phyloP scores from a whole-genome alignment of 2,888 invertebrate genomes.

The Scaptomyza caliginosa region DNA sequence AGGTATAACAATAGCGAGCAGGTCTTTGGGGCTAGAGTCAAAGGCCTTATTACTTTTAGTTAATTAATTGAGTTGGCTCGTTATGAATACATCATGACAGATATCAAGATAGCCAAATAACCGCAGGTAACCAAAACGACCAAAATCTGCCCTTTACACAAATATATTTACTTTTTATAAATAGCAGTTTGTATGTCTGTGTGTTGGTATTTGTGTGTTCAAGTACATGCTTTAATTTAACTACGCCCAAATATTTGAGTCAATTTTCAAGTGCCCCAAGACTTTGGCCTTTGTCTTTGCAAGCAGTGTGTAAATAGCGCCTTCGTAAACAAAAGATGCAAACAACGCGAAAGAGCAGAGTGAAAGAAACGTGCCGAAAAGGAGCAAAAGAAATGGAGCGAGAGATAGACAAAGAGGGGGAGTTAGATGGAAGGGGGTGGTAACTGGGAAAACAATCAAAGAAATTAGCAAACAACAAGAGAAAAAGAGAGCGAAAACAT shows the following conservation, averaged over 20 bases:
- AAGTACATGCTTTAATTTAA: conserved; percentile 60
- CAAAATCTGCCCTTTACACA: conserved; percentile 15
- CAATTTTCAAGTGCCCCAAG: conserved; percentile 74
- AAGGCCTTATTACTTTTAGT: conserved; percentile 59
- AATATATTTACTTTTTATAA: not conserved
- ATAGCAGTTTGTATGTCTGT: conserved; percentile 10
- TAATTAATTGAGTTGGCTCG: conserved; percentile 77
- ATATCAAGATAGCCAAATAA: conserved; percentile 59
- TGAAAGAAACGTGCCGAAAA: conserved; percentile 9
- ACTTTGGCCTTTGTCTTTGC: conserved; percentile 78
- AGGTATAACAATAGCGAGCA: conserved; percentile 29
- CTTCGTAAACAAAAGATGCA: conserved; percentile 66
- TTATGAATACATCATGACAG: conserved; percentile 72
- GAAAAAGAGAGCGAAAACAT: conserved; percentile 19
- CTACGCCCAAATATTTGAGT: conserved; percentile 75
- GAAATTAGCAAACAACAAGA: conserved; percentile 78
- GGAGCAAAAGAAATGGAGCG: not conserved
- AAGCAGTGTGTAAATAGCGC: conserved; percentile 71
- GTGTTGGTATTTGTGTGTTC: conserved; percentile 3
- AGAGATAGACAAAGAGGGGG: too few relatives aligned
- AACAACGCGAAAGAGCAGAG: conserved; percentile 35
- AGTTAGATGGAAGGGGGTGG: too few relatives aligned
- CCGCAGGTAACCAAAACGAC: conserved; percentile 64
- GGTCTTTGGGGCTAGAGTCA: conserved; percentile 13
- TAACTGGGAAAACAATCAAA: conserved; percentile 74